Percentiles rank a stretch among this genome's conserved stretches.
Conservation (phyloP, 1,140 invertebrate species). For the Idris sp. region DNA sequence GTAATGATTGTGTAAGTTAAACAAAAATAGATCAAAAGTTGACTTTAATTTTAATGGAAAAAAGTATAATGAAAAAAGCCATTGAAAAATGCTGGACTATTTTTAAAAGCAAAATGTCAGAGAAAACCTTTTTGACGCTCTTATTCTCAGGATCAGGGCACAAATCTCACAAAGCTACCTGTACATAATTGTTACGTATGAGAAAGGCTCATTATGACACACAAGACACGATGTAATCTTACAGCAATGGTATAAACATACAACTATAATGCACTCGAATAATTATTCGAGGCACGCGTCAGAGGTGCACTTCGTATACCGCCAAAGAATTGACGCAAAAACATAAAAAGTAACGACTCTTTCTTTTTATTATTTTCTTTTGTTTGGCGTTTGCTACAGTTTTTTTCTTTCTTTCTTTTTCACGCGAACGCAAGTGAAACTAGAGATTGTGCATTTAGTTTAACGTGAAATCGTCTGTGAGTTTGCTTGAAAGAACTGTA, state of each 20-base stretch:
- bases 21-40: no score
- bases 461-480: constrained; percentile 48
- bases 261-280: constrained; percentile 7
- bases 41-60: no score
- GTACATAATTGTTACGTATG: no score
- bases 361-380: constrained; percentile 19
- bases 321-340: constrained; percentile 8
- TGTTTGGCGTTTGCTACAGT: background rate
- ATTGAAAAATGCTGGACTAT: no score
- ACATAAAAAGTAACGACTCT: constrained; percentile 12
- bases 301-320: constrained; percentile 4
- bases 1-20: no score
- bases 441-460: constrained; percentile 37
- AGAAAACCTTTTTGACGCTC: no score
- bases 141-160: no score
- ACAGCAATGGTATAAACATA: constrained; percentile 22
- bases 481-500: constrained; percentile 22
- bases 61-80: no score
- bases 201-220: constrained; percentile 48
- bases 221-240: constrained; percentile 42
- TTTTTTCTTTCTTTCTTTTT: constrained; percentile 44
- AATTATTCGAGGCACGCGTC: constrained; percentile 49
- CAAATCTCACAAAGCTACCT: no score
- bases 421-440: constrained; percentile 47
- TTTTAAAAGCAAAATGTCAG: no score